Conservation (phyloP, 1,140 invertebrate species). For the Caenorhabditis remanei region DNA sequence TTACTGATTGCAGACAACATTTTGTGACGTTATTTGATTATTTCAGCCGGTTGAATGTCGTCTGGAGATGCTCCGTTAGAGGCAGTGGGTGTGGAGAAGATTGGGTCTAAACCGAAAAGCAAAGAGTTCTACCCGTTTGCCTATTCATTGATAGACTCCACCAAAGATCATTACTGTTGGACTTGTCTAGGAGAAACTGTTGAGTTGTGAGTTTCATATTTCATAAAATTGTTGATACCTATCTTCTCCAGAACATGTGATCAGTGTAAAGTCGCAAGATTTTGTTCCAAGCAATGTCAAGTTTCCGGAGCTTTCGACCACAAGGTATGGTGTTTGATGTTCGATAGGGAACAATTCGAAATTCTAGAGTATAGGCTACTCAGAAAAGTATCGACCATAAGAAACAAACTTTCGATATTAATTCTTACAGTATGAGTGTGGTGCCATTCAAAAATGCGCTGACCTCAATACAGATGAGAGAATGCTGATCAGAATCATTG, state of each 20-base stretch:
- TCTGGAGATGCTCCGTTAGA: conserved; percentile 44
- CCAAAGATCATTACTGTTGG: conserved; percentile 70
- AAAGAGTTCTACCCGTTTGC: conserved; percentile 75
- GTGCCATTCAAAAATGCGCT: conserved; percentile 65
- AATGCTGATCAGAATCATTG: conserved; percentile 73
- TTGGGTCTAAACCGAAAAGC: conserved; percentile 59
- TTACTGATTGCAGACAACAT: background rate
- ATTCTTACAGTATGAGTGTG: conserved; percentile 67
- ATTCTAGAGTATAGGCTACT: background rate
- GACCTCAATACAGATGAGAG: conserved; percentile 71
- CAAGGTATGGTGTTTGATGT: conserved; percentile 54
- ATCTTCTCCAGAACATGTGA: conserved; percentile 62
- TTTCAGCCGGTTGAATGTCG: background rate
- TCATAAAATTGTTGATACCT: background rate
- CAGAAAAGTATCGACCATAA: no score
- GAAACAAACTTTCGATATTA: background rate
- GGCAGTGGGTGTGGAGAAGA: conserved; percentile 8
- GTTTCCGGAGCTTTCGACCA: conserved; percentile 71
- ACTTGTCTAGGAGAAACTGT: conserved; percentile 69
- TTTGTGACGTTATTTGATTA: background rate
- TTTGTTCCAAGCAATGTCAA: conserved; percentile 73
- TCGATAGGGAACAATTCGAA: background rate
- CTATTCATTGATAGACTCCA: conserved; percentile 70
- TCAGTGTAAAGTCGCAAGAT: conserved; percentile 68
- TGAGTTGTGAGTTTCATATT: background rate